Conservation (phyloP, 2,888 invertebrate species). For the Ormyrus thymus region DNA sequence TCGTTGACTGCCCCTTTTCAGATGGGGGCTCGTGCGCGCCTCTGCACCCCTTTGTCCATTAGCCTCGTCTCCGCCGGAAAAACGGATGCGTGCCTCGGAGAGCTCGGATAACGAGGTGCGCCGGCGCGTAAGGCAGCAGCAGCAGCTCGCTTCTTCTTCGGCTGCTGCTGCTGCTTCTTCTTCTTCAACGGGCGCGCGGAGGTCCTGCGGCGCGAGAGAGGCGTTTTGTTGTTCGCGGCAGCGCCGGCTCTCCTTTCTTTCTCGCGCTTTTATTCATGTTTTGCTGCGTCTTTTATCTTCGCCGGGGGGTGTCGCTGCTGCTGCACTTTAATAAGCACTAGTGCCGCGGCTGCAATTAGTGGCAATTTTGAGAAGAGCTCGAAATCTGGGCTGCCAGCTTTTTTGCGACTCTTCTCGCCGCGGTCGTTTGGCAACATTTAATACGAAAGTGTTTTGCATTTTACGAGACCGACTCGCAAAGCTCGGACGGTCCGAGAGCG, state of each 20-base stretch:
- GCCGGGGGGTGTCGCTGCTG: neutral
- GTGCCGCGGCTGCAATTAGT: conserved; percentile 12
- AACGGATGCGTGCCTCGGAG: neutral
- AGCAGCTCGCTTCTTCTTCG: neutral
- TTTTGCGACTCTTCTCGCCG: neutral
- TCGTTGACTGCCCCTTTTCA: conserved; percentile 38
- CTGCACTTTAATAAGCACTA: conserved; percentile 45
- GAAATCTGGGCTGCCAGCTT: neutral
- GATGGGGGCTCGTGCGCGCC: neutral
- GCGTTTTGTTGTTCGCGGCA: too few relatives aligned
- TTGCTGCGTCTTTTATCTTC: conserved; percentile 24
- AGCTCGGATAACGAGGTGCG: conserved; percentile 21
- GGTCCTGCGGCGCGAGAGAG: neutral
- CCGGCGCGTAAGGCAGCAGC: neutral
- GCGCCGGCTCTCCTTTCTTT: neutral
- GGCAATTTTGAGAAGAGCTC: conserved; percentile 17
- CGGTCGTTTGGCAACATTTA: too few relatives aligned
- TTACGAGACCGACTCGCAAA: too few relatives aligned
- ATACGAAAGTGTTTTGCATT: too few relatives aligned
- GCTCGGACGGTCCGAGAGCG: too few relatives aligned
- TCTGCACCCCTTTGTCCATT: conserved; percentile 14
- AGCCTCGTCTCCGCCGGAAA: conserved; percentile 5
- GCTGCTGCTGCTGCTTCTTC: conserved; percentile 7
- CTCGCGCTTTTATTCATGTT: neutral
- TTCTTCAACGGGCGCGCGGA: neutral